Evolutionary conservation across 2,113 vertebrate genomes (phyloP), one percentile per base, ranked within the genome.

Genomic region (Saccopteryx bilineata): DNA sequence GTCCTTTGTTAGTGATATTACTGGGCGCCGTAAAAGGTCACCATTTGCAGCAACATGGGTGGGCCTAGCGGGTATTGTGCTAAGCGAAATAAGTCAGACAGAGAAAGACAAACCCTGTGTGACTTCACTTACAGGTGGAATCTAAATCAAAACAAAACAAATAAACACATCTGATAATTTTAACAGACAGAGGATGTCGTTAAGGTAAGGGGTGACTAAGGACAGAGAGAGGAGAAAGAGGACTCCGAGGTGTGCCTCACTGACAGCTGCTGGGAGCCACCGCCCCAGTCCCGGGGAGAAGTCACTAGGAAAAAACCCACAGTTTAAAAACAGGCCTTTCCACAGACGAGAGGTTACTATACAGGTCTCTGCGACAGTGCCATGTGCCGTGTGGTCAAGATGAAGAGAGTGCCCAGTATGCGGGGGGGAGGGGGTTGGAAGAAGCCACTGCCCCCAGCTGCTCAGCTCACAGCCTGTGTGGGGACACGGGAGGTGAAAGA

Each of bases 391-490:
- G 39, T 2, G 28, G 23, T 17, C 9, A 48, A 31, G 21, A 9
- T 50, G 72, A 63, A 54, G 4, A 17, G 46, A 71, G 54, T 11
- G 21, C 19, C 11, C 46, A 7, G 11, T 7, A 12, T 8, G 3
- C 1, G 5, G 1, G 0, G 5, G 1, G 0, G 0, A 33, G 12
- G 72, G 14, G 26, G 23, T 13, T 33, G 13, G 2, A 58, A 21
- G 33, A 58, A 17, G 18, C 24, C 28, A 21, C 6, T 1, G 3
- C 4, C 61, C n/a, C 54, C 2, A 3, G 5, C 12, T 52, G 18
- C 11, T 12, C 19, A 33, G 31, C 23, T 26, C 28, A 12, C 12
- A 26, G 19, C 6, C 24, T 13, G 0, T 0, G 26, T 76, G 56
- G 17, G 48, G 5, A 46, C 21, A 21, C 39, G 39, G n/a, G 19